phyloP scores from a whole-genome alignment of 2,888 invertebrate genomes.

The Dermolepida albohirtum region DNA sequence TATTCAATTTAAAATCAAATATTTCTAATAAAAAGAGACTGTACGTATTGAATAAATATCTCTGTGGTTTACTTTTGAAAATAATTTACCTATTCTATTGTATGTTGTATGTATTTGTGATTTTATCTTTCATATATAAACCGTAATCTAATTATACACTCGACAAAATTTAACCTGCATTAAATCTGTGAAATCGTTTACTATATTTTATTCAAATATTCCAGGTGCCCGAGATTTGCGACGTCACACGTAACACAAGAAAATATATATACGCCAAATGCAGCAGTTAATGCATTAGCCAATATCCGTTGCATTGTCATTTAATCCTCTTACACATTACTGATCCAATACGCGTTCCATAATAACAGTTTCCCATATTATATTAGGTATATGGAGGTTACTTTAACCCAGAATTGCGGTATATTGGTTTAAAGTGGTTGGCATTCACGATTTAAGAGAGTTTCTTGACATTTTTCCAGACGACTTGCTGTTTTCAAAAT shows the following conservation, averaged over 20 bases:
- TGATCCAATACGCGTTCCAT: conserved; percentile 12
- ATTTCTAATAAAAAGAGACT: no score
- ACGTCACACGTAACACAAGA: conserved; percentile 21
- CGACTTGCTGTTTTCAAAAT: conserved; percentile 44
- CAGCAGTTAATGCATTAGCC: conserved; percentile 36
- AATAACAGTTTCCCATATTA: conserved; percentile 34
- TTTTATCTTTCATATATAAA: neutral
- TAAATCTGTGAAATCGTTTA: neutral
- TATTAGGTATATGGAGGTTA: conserved; percentile 37
- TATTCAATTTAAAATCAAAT: no score
- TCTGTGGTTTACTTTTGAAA: no score
- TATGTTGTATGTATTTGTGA: neutral
- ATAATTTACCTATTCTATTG: no score
- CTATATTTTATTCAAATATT: conserved; percentile 25
- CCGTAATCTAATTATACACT: no score
- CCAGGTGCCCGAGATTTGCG: conserved; percentile 45
- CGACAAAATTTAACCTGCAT: no score
- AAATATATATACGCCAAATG: conserved; percentile 3
- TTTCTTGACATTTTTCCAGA: conserved; percentile 52
- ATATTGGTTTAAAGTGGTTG: conserved; percentile 49
- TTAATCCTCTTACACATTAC: conserved; percentile 49
- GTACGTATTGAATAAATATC: no score
- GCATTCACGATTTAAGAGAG: conserved; percentile 51
- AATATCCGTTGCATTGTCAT: conserved; percentile 51
- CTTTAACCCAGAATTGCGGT: conserved; percentile 50